A percentile compares a stretch with the other conserved stretches of the same genome.
Conservation (phyloP, 2,797 vertebrate genomes). For the Morelia viridis region DNA sequence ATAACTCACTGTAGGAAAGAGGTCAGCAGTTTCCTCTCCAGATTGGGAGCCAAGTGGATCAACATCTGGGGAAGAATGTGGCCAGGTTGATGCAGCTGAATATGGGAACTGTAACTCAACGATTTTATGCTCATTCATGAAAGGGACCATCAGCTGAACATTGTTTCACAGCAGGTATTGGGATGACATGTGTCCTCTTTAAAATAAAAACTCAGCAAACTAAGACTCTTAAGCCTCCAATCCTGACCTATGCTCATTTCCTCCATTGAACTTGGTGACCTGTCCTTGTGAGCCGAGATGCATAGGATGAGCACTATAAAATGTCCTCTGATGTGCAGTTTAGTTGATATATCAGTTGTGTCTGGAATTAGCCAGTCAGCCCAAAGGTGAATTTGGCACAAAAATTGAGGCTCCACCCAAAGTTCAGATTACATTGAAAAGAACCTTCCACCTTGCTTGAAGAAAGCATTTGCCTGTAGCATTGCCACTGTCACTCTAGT, state of each 20-base stretch:
- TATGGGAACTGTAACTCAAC: not conserved
- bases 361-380: not conserved
- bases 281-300: not conserved
- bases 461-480: not conserved
- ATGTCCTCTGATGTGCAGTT: not conserved
- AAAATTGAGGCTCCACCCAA: not conserved
- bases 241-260: not conserved
- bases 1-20: constrained; percentile 49
- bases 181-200: not conserved
- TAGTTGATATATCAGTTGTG: not conserved
- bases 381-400: not conserved
- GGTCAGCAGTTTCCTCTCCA: constrained; percentile 60
- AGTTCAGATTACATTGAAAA: not conserved
- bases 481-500: not conserved
- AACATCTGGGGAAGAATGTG: not conserved
- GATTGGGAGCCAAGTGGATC: constrained; percentile 32
- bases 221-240: not conserved
- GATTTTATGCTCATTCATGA: constrained; percentile 16
- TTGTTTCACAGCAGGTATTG: not conserved
- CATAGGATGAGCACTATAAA: not conserved
- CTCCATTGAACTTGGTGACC: not conserved
- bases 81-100: not conserved
- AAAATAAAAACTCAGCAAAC: not conserved
- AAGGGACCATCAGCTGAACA: not conserved
- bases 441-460: not conserved